These are phyloP conservation scores for Xenopus tropicalis DNA, from an alignment of 2,113 vertebrate genomes.

Conservation along the genomic window UCB_Xtro_10.0 CM004449.2:68375001-68375500, in stretches of 20 bases:
- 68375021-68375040: neutral
- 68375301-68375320: constrained; percentile 29
- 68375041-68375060: neutral
- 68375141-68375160: neutral
- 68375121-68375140: neutral
- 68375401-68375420: neutral
- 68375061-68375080: neutral
- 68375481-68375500: neutral
- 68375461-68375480: neutral
- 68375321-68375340: constrained; percentile 15
- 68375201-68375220: neutral
- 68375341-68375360: constrained; percentile 4
- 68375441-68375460: neutral
- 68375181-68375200: neutral
- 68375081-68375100: neutral
- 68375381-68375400: neutral
- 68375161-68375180: neutral
- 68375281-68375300: constrained; percentile 23
- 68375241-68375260: constrained; percentile 12
- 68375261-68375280: constrained; percentile 3
- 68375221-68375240: constrained; percentile 1
- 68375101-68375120: neutral
- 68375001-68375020: neutral
- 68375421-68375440: neutral
- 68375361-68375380: neutral